Percentiles rank a stretch among this genome's conserved stretches.
phyloP scores from a whole-genome alignment of 1,140 invertebrate genomes.

The Daktulosphaira vitifoliae region DNA sequence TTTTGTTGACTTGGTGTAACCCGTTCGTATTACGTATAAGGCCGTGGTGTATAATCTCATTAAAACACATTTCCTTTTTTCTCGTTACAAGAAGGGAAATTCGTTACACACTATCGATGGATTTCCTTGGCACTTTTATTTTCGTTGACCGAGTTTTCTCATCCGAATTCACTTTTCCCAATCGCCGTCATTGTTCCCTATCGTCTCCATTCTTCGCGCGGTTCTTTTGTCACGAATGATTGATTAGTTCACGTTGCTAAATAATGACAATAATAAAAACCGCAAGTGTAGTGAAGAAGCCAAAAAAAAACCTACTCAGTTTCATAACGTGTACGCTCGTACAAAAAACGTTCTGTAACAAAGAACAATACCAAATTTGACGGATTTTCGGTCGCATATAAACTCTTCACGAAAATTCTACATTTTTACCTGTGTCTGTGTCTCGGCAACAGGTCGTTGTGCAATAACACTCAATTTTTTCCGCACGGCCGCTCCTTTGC shows the following conservation, averaged over 20 bases:
- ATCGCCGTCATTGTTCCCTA: slow-evolving; percentile 14
- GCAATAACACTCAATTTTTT: slow-evolving; percentile 29
- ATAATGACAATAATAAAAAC: slow-evolving; percentile 13
- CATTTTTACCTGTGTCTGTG: not conserved
- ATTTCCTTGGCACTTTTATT: slow-evolving; percentile 17
- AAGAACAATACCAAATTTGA: slow-evolving; percentile 21
- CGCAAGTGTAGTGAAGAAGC: slow-evolving; percentile 25
- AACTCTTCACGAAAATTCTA: slow-evolving; percentile 17
- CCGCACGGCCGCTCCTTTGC: slow-evolving; percentile 26
- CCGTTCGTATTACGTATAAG: no score
- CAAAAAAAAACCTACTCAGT: slow-evolving; percentile 2
- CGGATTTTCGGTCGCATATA: slow-evolving; percentile 16
- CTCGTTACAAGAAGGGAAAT: no score
- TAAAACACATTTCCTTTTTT: no score
- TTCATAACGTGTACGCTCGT: not conserved
- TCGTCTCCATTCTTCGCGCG: slow-evolving; percentile 30
- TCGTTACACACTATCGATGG: no score
- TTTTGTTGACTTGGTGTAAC: no score
- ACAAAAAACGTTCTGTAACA: not conserved
- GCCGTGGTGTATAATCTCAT: no score
- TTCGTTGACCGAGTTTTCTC: slow-evolving; percentile 33
- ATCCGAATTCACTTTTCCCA: slow-evolving; percentile 32
- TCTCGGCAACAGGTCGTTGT: not conserved
- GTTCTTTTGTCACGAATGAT: slow-evolving; percentile 33
- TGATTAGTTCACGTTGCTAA: slow-evolving; percentile 10